Base-by-base conservation (phyloP, 2,113 vertebrate species). In the Carassius auratus region DNA sequence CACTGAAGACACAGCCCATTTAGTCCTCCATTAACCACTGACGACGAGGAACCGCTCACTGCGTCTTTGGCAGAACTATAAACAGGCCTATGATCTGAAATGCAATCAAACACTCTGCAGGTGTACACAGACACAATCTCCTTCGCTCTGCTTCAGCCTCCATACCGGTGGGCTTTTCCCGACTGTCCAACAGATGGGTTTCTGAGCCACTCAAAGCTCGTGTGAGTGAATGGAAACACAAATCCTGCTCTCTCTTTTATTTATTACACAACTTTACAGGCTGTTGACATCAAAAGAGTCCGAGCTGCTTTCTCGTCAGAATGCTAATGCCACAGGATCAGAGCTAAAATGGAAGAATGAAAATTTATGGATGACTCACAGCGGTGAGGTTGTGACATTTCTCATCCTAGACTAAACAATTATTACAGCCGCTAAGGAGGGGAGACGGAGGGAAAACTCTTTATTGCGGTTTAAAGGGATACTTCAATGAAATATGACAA, bases 401-500 rank as follows among this genome's bases (percentile, higher is more conserved):
- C 84, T 90, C 90, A 71, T 71, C 86, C 90, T 88, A 93, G 92
- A 95, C 93, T 93, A 94, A 95, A 95, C 93, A 94, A 92, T 91
- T 85, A 85, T 59, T 89, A 83, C 88, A 92, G 90, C 89, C 87
- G 90, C 91, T 91, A 92, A 92, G 90, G 91, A 91, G 62, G 91
- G 81, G 71, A 52, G 42, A 64, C 6, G 55, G 26, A 33, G 26
- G 57, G 9, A 71, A 42, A 74, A 21, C 83, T 82, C 90, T 93
- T 92, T 90, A 90, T 14, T 55, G 23, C 4, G 9, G 42, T 66
- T 79, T 19, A 73, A 57, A 38, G 30, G 66, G 3, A 73, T 12
- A 9, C 23, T 17, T 80, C n/a, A 83, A 85, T 83, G 85, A 81
- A 87, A 79, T 23, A 85, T 88, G 89, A 92, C 92, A 91, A 88